Evolutionary conservation across 2,113 vertebrate species (phyloP), one percentile per base, ranked within the genome.

Genomic region (Gasterosteus aculeatus): DNA sequence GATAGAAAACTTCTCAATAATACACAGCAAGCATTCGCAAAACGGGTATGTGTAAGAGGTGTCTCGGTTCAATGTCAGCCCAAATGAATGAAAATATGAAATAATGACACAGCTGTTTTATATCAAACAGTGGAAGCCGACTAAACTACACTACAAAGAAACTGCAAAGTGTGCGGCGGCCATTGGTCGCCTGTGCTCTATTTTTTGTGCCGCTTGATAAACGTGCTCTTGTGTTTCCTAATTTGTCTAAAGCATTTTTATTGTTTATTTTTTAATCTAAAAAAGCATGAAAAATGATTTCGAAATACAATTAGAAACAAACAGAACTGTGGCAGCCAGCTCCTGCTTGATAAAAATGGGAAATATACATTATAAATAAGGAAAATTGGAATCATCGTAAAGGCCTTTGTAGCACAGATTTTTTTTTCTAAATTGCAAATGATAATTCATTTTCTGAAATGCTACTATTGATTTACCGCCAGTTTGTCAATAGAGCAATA

Each of bases 1-100:
- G 72, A 84, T 51, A 26, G 29, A 41, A 67, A 73, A 68, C 56
- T 54, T 75, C 54, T 31, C 19, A 73, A 39, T 62, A 54, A 75
- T 16, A 57, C 5, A 64, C 41, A 35, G 60, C 44, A 26, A 16
- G 78, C 22, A 56, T 59, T 67, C 67, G 56, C 59, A 44, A 31
- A n/a, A 70, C 3, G 8, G n/a, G 46, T 42, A 62, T 49, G 60
- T 69, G 68, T n/a, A 33, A 47, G 49, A 73, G 60, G 59, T 56
- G 59, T 15, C 44, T 64, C 39, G 5, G 15, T 68, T 81, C 60
- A 58, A 60, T 57, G 81, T 71, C 63, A 47, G 10, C 57, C 10
- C 26, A 44, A 72, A 86, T 42, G 0, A 79, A 61, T 4, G 33
- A 54, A 70, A 66, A 49, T 64, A 22, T 42, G 41, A 60, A 49